A percentile compares a stretch with the other conserved stretches of the same genome.
These are phyloP conservation scores for Ormyrus labotus DNA, from an alignment of 2,888 invertebrate genomes.

Conservation along the genomic window DNA sequence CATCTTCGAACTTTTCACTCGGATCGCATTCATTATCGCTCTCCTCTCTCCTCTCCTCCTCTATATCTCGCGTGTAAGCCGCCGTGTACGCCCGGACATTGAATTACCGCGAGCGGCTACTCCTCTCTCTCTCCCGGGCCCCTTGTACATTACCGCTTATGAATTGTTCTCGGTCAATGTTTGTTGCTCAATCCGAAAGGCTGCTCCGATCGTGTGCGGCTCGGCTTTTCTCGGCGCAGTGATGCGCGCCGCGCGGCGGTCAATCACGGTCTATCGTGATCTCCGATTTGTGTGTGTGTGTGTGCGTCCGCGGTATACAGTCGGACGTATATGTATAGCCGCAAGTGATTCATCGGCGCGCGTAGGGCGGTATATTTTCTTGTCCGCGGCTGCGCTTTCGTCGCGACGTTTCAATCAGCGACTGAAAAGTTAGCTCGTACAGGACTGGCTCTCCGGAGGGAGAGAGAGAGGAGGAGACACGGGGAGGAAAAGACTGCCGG, in stretches of 20 bases:
- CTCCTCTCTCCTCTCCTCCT: background rate
- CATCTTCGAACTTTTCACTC: conserved; percentile 46
- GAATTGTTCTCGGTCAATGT: conserved; percentile 41
- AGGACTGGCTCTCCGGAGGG: background rate
- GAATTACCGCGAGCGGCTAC: conserved; percentile 30
- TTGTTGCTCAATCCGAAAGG: conserved; percentile 26
- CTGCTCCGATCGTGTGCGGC: background rate
- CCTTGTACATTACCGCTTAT: conserved; percentile 40
- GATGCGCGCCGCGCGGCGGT: conserved; percentile 29
- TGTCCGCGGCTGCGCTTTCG: conserved; percentile 38
- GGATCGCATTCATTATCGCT: conserved; percentile 19
- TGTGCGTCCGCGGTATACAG: background rate
- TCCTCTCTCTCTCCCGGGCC: background rate
- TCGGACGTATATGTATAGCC: background rate
- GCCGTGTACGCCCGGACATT: conserved; percentile 23
- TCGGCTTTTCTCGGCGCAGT: conserved; percentile 16
- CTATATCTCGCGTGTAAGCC: background rate
- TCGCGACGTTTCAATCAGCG: conserved; percentile 54
- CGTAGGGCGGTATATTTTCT: conserved; percentile 46
- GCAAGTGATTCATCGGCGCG: conserved; percentile 50
- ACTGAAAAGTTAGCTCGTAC: conserved; percentile 38
- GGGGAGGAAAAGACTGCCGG: background rate
- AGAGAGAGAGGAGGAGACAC: background rate
- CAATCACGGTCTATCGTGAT: background rate
- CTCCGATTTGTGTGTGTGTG: background rate